Evolutionary conservation across 2,113 vertebrate genomes (phyloP).

Genomic region (Neogobius melanostomus): DNA sequence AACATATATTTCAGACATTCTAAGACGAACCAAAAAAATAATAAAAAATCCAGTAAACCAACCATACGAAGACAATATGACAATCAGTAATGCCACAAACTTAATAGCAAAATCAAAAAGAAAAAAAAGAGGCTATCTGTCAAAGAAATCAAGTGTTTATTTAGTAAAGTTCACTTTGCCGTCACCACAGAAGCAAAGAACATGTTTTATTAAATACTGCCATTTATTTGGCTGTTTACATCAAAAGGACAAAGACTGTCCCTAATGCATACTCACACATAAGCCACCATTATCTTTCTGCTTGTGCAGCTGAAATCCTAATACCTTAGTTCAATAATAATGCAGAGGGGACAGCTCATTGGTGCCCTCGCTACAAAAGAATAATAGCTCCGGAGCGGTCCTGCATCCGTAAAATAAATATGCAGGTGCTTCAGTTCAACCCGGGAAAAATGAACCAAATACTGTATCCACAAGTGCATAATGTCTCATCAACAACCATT

Average conservation of each 20-base stretch:
- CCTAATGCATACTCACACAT: conserved; percentile 90
- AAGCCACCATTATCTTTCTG: conserved; percentile 99
- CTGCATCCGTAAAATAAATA: conserved; percentile 66
- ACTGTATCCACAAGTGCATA: conserved; percentile 75
- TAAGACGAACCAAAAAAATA: too few species aligned
- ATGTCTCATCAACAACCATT: conserved; percentile 74
- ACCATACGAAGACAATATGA: too few species aligned
- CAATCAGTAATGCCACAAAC: too few species aligned
- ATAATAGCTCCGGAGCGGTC: conserved; percentile 62
- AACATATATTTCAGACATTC: too few species aligned
- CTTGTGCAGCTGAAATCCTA: conserved; percentile 96
- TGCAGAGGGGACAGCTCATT: conserved; percentile 81
- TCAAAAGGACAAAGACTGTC: conserved; percentile 85
- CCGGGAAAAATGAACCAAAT: conserved; percentile 59
- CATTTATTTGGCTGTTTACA: conserved; percentile 72
- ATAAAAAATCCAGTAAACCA: too few species aligned
- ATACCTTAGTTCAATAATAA: conserved; percentile 95
- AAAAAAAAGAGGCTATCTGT: too few species aligned
- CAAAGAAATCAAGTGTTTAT: too few species aligned
- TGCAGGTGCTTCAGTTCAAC: conserved; percentile 68
- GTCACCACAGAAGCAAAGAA: conserved; percentile 39
- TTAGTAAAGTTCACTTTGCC: background rate
- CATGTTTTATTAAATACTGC: conserved; percentile 64
- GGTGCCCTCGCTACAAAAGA: conserved; percentile 60
- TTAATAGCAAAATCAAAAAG: too few species aligned